These are phyloP conservation scores for Oncorhynchus gorbuscha DNA, from an alignment of 2,113 vertebrate genomes.

Conservation along the genomic window DNA sequence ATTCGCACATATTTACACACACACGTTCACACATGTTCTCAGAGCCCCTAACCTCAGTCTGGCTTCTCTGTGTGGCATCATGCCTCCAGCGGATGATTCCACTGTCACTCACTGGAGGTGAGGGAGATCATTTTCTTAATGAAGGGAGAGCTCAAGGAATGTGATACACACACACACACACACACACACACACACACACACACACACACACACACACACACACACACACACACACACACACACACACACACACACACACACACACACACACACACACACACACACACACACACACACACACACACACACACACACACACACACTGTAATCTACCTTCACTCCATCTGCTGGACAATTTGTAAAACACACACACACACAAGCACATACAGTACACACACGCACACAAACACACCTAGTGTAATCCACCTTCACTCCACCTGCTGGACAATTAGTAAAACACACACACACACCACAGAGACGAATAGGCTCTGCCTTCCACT, in stretches of 20 bases:
- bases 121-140: neutral
- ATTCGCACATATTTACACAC: slow-evolving; percentile 19
- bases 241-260: neutral
- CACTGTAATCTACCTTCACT: neutral
- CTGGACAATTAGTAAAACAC: neutral
- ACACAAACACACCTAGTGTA: neutral
- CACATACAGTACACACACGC: neutral
- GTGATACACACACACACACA: neutral
- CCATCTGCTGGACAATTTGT: neutral
- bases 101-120: neutral
- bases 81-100: slow-evolving; percentile 38
- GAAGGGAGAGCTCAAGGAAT: neutral
- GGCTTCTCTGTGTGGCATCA: slow-evolving; percentile 42
- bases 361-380: neutral
- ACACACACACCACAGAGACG: neutral
- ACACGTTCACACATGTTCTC: slow-evolving; percentile 17
- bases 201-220: no score
- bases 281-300: no score
- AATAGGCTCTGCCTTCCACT: neutral
- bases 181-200: no score
- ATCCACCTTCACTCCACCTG: neutral
- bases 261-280: neutral
- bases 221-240: no score
- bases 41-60: slow-evolving; percentile 11
- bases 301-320: neutral